Evolutionary conservation across 2,888 invertebrate species (phyloP).

Genomic region (Drosophila incognita): DNA sequence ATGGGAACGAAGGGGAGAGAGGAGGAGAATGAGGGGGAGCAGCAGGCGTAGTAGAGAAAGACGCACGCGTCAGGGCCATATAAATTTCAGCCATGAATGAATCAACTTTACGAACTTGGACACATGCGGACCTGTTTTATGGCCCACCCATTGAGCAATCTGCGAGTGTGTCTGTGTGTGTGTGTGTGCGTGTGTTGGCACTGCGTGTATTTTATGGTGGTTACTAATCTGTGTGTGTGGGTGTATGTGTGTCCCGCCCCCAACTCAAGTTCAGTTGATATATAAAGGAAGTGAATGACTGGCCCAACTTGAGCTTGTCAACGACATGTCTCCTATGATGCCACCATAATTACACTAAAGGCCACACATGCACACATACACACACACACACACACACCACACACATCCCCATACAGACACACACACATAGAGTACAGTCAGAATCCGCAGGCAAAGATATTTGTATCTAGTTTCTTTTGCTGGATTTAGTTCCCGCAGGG

Average conservation of each 20-base stretch:
- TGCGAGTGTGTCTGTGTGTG: conserved; percentile 2
- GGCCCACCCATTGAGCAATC: conserved; percentile 51
- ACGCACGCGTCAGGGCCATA: conserved; percentile 65
- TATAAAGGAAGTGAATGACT: conserved; percentile 52
- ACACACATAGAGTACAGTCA: conserved; percentile 13
- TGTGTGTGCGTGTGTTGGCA: conserved; percentile 25
- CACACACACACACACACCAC: background rate
- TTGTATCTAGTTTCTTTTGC: conserved; percentile 76
- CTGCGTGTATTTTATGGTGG: conserved; percentile 48
- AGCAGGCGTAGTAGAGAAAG: background rate
- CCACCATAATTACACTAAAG: conserved; percentile 74
- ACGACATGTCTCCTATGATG: conserved; percentile 65
- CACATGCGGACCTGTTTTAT: conserved; percentile 73
- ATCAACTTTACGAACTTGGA: conserved; percentile 77
- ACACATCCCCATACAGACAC: background rate
- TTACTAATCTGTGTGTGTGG: conserved; percentile 25
- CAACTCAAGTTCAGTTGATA: conserved; percentile 59
- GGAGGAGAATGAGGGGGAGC: too few species aligned
- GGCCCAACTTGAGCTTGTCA: conserved; percentile 74
- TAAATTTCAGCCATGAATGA: conserved; percentile 78
- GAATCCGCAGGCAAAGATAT: conserved; percentile 54
- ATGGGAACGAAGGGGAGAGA: background rate
- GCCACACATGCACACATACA: conserved; percentile 28
- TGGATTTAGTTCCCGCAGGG: conserved; percentile 48
- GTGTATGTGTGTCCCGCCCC: conserved; percentile 17